Percentiles rank a stretch among this genome's conserved stretches.
Evolutionary conservation across 2,113 vertebrate species (phyloP).

Genomic region (Pagrus major): DNA sequence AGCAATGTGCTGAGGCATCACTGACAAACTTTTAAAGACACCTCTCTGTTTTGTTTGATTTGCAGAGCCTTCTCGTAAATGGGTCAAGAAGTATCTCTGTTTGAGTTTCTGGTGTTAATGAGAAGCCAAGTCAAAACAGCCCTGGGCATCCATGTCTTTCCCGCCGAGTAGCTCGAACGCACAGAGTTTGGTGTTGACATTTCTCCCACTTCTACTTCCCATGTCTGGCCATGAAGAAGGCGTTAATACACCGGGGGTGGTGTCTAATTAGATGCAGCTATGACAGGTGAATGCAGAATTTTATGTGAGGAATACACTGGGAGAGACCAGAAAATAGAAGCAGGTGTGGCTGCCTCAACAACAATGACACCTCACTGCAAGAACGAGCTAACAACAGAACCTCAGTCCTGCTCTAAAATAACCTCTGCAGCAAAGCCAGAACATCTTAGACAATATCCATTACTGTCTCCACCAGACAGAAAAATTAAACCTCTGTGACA

Average conservation of each 20-base stretch:
- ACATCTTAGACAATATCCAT: background rate
- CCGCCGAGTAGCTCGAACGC: background rate
- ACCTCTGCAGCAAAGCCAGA: background rate
- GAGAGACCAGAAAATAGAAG: slow-evolving; percentile 38
- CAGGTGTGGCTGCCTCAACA: slow-evolving; percentile 20
- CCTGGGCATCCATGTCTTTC: background rate
- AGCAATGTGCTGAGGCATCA: background rate
- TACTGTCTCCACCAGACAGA: background rate
- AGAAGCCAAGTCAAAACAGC: slow-evolving; percentile 11
- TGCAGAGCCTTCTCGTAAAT: background rate
- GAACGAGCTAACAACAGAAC: slow-evolving; percentile 17
- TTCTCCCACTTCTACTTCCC: slow-evolving; percentile 31
- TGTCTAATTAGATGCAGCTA: slow-evolving; percentile 46
- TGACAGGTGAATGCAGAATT: slow-evolving; percentile 56
- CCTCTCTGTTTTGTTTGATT: background rate
- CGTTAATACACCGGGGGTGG: slow-evolving; percentile 44
- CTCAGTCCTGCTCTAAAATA: slow-evolving; percentile 17
- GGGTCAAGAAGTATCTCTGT: background rate
- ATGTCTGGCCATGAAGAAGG: slow-evolving; percentile 38
- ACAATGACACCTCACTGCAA: slow-evolving; percentile 28
- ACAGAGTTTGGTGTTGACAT: slow-evolving; percentile 22
- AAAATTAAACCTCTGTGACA: background rate
- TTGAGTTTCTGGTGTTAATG: background rate
- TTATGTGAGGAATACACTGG: slow-evolving; percentile 21
- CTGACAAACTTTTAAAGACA: background rate